These are phyloP conservation scores for Eolophus roseicapilla DNA, from an alignment of 2,113 vertebrate species.

Conservation along the genomic window DNA sequence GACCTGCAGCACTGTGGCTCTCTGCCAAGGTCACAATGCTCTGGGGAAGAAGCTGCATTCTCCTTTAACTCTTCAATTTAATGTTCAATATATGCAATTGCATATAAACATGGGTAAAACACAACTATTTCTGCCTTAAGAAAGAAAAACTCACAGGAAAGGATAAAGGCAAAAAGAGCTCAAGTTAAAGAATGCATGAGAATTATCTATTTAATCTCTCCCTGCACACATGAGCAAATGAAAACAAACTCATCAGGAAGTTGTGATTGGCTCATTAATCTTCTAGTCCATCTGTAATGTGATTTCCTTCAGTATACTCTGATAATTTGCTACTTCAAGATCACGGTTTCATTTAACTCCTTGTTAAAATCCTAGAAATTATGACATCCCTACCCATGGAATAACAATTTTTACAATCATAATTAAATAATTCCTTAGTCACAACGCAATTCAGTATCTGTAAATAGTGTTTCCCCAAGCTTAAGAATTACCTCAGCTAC, in stretches of 20 bases:
- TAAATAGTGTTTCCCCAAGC: background rate
- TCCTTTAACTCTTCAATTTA: background rate
- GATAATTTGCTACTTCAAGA: background rate
- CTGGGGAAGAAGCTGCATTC: background rate
- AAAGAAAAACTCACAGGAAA: background rate
- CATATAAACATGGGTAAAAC: background rate
- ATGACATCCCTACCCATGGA: background rate
- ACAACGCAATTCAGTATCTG: background rate
- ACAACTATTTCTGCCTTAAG: background rate
- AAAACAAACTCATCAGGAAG: conserved; percentile 47
- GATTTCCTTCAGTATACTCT: background rate
- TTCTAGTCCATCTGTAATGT: conserved; percentile 29
- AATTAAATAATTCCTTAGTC: background rate
- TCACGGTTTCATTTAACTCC: background rate
- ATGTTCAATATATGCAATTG: background rate
- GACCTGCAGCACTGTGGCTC: background rate
- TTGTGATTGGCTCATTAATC: background rate
- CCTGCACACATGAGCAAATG: conserved; percentile 11
- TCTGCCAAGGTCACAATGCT: background rate
- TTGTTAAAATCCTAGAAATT: conserved; percentile 2
- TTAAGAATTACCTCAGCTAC: background rate
- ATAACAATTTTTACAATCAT: background rate
- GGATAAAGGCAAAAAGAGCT: background rate
- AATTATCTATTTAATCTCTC: conserved; percentile 24
- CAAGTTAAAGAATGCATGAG: background rate